Percentiles rank a stretch among this genome's conserved stretches.
phyloP scores from a whole-genome alignment of 2,113 vertebrate species.

The Ceratotherium simum region DNA sequence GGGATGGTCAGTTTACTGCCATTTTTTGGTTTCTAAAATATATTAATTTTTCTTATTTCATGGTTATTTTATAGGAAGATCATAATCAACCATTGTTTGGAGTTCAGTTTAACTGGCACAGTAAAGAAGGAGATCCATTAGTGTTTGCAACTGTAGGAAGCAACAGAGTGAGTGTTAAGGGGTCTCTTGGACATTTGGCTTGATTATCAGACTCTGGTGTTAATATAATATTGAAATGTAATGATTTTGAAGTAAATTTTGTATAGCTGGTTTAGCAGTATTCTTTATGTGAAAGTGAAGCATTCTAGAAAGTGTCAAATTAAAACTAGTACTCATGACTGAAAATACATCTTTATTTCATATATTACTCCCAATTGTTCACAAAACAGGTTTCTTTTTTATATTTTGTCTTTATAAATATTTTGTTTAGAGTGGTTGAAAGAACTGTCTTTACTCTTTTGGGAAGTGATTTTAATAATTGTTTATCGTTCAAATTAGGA shows the following conservation, averaged over 20 bases:
- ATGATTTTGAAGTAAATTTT: slow-evolving; percentile 57
- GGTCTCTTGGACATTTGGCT: neutral
- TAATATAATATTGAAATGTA: neutral
- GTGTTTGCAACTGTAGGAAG: slow-evolving; percentile 99
- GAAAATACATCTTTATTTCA: neutral
- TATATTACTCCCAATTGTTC: neutral
- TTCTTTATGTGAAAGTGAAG: slow-evolving; percentile 2
- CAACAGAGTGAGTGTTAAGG: slow-evolving; percentile 92
- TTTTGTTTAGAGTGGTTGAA: slow-evolving; percentile 5
- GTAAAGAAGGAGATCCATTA: slow-evolving; percentile 98
- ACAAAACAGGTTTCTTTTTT: slow-evolving; percentile 25
- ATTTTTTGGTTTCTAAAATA: slow-evolving; percentile 45
- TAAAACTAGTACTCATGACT: slow-evolving; percentile 15
- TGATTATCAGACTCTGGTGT: neutral
- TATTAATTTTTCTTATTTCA: slow-evolving; percentile 49
- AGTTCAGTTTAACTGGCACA: slow-evolving; percentile 99
- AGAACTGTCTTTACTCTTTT: slow-evolving; percentile 5
- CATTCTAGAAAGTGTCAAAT: slow-evolving; percentile 23
- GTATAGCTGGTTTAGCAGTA: neutral
- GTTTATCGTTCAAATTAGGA: neutral
- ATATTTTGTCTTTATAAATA: slow-evolving; percentile 42
- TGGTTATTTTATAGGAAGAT: slow-evolving; percentile 92
- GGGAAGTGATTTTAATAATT: neutral
- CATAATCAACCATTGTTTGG: slow-evolving; percentile 98
- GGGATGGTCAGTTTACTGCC: neutral